phyloP scores from a whole-genome alignment of 2,113 vertebrate genomes.

The Eulacestoma nigropectus region DNA sequence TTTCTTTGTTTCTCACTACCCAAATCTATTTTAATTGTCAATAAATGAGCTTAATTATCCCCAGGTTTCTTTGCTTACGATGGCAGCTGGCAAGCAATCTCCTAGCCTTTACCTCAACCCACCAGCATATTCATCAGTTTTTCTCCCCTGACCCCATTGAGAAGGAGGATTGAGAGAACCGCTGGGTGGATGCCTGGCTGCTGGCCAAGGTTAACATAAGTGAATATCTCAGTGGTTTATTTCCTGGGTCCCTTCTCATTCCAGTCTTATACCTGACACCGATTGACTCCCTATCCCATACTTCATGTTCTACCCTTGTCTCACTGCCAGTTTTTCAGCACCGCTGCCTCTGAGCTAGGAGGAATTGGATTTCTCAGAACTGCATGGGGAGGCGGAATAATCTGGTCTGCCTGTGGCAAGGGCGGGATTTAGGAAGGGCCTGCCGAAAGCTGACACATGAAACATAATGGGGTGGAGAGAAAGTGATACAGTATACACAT shows the following conservation, averaged over 20 bases:
- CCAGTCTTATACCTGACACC: background rate
- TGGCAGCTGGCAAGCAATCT: background rate
- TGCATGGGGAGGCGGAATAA: background rate
- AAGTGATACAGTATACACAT: background rate
- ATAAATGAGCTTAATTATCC: background rate
- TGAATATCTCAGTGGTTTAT: background rate
- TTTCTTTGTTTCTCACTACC: background rate
- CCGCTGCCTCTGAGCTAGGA: background rate
- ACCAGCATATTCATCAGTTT: background rate
- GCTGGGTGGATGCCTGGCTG: background rate
- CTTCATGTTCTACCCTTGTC: background rate
- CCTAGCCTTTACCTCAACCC: background rate
- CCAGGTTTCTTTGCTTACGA: background rate
- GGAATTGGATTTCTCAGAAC: background rate
- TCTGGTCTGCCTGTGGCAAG: background rate
- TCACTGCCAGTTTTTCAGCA: background rate
- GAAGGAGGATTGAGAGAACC: fast-evolving
- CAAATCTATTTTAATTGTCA: background rate
- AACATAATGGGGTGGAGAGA: background rate
- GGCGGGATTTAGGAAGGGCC: background rate
- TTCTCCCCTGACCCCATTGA: background rate
- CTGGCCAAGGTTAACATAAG: background rate
- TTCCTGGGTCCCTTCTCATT: background rate
- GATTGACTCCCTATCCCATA: background rate
- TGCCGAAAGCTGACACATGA: background rate